phyloP scores from a whole-genome alignment of 2,113 vertebrate genomes.

The Heptranchias perlo region DNA sequence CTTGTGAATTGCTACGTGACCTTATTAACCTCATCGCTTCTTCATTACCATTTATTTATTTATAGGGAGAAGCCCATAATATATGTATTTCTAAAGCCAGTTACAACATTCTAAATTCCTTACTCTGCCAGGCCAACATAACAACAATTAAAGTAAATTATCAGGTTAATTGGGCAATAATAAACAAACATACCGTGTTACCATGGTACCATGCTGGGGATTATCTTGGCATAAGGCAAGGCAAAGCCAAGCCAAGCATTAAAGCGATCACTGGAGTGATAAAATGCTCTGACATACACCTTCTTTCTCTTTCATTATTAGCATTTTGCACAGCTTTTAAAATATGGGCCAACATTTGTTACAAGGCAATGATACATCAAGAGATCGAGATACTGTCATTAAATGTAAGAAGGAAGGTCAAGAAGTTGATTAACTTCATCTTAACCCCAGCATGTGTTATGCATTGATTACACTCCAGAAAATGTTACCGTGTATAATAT shows the following conservation, averaged over 20 bases:
- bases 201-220: not conserved
- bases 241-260: not conserved
- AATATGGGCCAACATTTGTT: not conserved
- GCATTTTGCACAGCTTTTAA: not conserved
- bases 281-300: not conserved
- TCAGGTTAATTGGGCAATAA: not conserved
- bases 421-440: not conserved
- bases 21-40: not conserved
- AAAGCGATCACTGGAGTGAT: not conserved
- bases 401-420: not conserved
- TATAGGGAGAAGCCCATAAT: not conserved
- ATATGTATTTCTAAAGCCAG: not conserved
- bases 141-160: not conserved
- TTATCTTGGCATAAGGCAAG: not conserved
- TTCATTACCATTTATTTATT: not conserved
- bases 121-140: not conserved
- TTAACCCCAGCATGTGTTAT: not conserved
- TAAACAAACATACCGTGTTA: not conserved
- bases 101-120: not conserved
- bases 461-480: not conserved
- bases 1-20: not conserved
- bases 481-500: not conserved
- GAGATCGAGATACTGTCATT: not conserved
- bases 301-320: not conserved
- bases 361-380: not conserved